Evolutionary conservation across 2,888 invertebrate genomes (phyloP).

Genomic region (Microplitis deprimator): DNA sequence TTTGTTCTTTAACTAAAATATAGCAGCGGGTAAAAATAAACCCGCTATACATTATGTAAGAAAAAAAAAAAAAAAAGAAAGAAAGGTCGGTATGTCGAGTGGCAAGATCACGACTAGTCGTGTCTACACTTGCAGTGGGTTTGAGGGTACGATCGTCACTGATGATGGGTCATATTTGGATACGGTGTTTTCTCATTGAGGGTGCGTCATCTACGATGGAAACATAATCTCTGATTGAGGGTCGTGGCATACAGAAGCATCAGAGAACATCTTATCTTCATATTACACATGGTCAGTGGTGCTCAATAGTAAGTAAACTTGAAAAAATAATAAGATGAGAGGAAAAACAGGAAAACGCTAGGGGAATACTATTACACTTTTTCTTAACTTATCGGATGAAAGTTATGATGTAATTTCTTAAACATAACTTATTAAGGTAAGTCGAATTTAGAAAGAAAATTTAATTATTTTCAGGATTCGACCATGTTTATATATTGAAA

Average conservation of each 20-base stretch:
- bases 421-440: no score
- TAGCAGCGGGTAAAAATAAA: slow-evolving; percentile 8
- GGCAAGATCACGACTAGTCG: slow-evolving; percentile 39
- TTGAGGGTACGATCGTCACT: not conserved
- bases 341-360: slow-evolving; percentile 4
- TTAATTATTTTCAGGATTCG: no score
- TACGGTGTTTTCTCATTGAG: slow-evolving; percentile 59
- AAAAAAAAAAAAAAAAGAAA: slow-evolving; percentile 19
- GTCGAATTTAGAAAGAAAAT: no score
- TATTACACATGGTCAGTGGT: slow-evolving; percentile 62
- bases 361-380: slow-evolving; percentile 11
- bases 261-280: slow-evolving; percentile 68
- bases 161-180: slow-evolving; percentile 52
- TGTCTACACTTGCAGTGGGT: slow-evolving; percentile 37
- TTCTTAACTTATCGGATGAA: not conserved
- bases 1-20: not conserved
- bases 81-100: slow-evolving; percentile 29
- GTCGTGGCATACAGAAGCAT: slow-evolving; percentile 60
- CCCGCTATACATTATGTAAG: not conserved
- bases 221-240: slow-evolving; percentile 67
- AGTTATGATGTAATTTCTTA: not conserved
- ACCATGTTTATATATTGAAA: no score
- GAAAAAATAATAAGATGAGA: slow-evolving; percentile 18
- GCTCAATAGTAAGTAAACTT: slow-evolving; percentile 55
- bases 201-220: slow-evolving; percentile 56